phyloP scores from a whole-genome alignment of 1,140 invertebrate species.

The Pomacea maculata region DNA sequence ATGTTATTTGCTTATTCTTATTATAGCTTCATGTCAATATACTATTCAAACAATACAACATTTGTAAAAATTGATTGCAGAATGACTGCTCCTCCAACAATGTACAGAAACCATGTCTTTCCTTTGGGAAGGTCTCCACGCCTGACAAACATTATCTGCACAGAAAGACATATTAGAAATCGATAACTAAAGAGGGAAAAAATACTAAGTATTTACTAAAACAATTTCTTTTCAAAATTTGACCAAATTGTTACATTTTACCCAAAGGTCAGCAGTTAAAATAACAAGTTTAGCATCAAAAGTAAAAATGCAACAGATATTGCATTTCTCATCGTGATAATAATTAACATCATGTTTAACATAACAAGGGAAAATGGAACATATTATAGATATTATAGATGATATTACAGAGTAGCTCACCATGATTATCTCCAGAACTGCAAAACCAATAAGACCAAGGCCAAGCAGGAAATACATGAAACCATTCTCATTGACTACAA shows the following conservation, averaged over 20 bases:
- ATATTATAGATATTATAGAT: not conserved
- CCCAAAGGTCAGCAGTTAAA: not conserved
- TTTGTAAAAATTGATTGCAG: conserved; percentile 52
- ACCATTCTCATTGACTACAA: conserved; percentile 30
- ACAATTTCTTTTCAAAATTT: too few relatives aligned
- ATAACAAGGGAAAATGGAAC: not conserved
- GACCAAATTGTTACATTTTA: not conserved
- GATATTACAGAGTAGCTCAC: conserved; percentile 28
- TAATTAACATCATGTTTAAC: not conserved
- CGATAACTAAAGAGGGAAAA: not conserved
- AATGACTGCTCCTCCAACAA: conserved; percentile 49
- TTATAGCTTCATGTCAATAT: not conserved
- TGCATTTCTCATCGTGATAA: conserved; percentile 42
- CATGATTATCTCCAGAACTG: conserved; percentile 44
- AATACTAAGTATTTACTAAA: not conserved
- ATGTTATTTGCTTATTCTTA: too few relatives aligned
- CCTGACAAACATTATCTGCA: conserved; percentile 52
- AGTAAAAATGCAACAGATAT: not conserved
- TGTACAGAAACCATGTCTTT: conserved; percentile 56
- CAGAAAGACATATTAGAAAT: not conserved
- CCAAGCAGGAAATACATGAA: conserved; percentile 51
- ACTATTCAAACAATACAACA: conserved; percentile 41
- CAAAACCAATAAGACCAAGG: conserved; percentile 45
- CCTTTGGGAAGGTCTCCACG: conserved; percentile 49
- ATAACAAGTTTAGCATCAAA: not conserved